Base-by-base conservation (phyloP, 2,888 invertebrate genomes). In the Bombylius major region DNA sequence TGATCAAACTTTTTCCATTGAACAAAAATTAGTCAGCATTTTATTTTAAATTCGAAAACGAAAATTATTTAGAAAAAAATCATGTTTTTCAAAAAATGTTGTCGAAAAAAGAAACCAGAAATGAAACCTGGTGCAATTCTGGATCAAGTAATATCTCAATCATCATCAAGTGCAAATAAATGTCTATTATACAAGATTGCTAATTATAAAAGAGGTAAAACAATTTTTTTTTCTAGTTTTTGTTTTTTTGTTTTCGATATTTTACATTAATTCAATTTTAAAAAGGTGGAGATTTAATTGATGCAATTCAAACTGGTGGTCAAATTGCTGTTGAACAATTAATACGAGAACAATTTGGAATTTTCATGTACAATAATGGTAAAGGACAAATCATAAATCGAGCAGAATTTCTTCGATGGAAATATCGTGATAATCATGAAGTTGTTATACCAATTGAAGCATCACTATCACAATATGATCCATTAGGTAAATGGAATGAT, bases 401-500 rank as follows among this genome's bases (percentile, higher is more conserved):
- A 34, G 88, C 91, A 0, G 93, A 93, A 68, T 92, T 91, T 67
- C 72, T 93, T 13, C 79, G 91, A 33, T 93, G 93, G 93, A 92
- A 91, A 72, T 92, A 88, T 69, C 79, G 91, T 42, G 90, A 91
- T 65, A 83, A 86, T 65, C 86, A 88, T 62, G 86, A 87, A 77
- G 88, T 83, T 7, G 84, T 86, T n/a, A 76, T 92, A 56, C 91
- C 91, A 6, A 90, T 92, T 58, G 91, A 92, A 71, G 89, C 90
- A 0, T 89, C 87, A 0, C 75, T 91, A 0, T 87, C 90, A 33
- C 82, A 84, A 0, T 88, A 90, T 68, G 93, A 94, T 70, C 92
- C 93, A 0, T 76, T 93, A 33, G 87, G 88, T 0, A 88, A 89
- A 67, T 92, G 92, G 91, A 78, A 79, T 60, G 91, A 93, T 69